phyloP scores from a whole-genome alignment of 2,797 vertebrate genomes.

The Eulemur coronatus region DNA sequence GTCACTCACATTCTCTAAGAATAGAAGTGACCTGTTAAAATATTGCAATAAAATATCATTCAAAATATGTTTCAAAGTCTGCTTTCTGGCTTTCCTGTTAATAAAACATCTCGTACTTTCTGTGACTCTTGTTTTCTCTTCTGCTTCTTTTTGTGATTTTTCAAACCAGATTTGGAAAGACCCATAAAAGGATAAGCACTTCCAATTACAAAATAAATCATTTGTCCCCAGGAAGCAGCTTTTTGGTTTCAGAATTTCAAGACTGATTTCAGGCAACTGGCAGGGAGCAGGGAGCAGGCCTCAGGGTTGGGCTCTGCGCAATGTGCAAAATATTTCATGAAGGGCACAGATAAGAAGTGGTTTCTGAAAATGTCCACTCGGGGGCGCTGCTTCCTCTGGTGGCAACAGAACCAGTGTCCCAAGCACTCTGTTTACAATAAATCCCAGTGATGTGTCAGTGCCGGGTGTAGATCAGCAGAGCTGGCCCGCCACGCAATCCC shows the following conservation, averaged over 20 bases:
- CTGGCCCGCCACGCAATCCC: neutral
- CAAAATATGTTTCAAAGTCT: neutral
- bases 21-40: neutral
- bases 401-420: neutral
- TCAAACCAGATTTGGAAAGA: constrained; percentile 38
- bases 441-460: neutral
- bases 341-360: neutral
- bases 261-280: constrained; percentile 15
- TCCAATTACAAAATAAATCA: constrained; percentile 14
- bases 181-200: constrained; percentile 59
- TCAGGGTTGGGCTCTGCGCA: neutral
- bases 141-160: constrained; percentile 57
- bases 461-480: neutral
- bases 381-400: neutral
- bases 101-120: constrained; percentile 36
- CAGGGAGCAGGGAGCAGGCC: neutral
- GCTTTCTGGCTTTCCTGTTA: neutral
- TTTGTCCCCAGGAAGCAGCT: constrained; percentile 15
- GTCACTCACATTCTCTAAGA: neutral
- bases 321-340: neutral
- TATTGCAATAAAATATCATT: neutral
- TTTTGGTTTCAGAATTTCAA: constrained; percentile 1
- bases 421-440: neutral
- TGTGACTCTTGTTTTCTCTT: constrained; percentile 9
- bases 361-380: neutral